Conservation (phyloP, 35 echinoderm and acorn worm species). For the Strongylocentrotus purpuratus region DNA sequence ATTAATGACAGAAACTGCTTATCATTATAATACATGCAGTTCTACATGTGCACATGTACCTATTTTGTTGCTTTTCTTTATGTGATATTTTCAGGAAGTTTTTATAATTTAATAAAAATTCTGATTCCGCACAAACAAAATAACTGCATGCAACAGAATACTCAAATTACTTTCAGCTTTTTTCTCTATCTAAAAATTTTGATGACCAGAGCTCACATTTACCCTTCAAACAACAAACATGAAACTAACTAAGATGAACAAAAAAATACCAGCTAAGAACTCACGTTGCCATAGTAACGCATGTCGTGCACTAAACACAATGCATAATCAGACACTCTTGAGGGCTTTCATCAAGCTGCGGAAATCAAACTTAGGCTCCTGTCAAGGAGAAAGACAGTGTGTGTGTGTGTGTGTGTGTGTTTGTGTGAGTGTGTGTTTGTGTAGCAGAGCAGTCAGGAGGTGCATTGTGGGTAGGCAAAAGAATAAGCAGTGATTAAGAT, state of each 20-base stretch:
- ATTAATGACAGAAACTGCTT: no score
- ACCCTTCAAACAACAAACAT: not conserved
- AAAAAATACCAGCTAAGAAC: not conserved
- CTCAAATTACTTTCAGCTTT: not conserved
- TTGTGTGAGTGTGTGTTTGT: not conserved
- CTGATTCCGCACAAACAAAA: not conserved
- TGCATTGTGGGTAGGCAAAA: conserved; percentile 26
- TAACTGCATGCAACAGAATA: no score
- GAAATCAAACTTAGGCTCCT: conserved; percentile 36
- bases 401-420: not conserved
- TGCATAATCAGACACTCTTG: conserved; percentile 40
- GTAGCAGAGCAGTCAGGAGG: not conserved
- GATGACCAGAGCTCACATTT: not conserved
- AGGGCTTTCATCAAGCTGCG: conserved; percentile 25
- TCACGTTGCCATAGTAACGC: conserved; percentile 30
- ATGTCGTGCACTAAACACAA: conserved; percentile 38
- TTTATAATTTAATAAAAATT: not conserved
- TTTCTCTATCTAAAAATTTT: not conserved
- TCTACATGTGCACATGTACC: no score
- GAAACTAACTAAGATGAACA: not conserved
- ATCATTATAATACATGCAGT: no score
- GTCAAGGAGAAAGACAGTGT: not conserved
- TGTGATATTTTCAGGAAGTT: not conserved
- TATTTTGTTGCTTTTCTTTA: no score
- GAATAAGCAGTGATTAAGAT: conserved; percentile 19